Evolutionary conservation across 1,140 invertebrate genomes (phyloP).

Genomic region (Monomorium pharaonis): DNA sequence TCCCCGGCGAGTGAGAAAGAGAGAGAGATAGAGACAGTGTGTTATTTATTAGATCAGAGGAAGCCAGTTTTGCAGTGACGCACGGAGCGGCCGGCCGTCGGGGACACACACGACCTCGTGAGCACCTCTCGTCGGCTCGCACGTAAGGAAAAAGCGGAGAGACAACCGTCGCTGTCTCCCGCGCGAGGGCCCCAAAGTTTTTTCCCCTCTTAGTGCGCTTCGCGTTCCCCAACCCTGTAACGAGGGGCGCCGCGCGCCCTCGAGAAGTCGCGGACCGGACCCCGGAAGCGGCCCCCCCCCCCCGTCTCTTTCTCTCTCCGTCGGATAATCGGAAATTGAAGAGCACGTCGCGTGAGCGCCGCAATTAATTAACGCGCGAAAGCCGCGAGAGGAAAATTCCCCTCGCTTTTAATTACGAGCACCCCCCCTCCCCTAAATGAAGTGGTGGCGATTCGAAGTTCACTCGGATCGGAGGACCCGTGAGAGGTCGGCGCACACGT

Average conservation of each 20-base stretch:
- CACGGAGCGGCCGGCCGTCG: constrained; percentile 62
- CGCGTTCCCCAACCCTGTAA: background rate
- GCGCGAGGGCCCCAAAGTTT: background rate
- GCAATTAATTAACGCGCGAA: too few species aligned
- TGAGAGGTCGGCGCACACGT: background rate
- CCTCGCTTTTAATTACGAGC: background rate
- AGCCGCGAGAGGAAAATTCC: background rate
- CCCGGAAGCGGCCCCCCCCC: too few species aligned
- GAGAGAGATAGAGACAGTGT: too few species aligned
- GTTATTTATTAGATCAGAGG: constrained; percentile 84
- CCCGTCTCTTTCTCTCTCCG: too few species aligned
- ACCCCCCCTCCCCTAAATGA: too few species aligned
- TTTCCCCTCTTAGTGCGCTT: too few species aligned
- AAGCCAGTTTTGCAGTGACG: constrained; percentile 84
- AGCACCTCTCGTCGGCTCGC: constrained; percentile 77
- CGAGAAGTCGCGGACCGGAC: too few species aligned
- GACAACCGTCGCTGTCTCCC: background rate
- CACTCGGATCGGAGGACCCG: background rate
- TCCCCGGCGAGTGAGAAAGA: too few species aligned
- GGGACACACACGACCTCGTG: constrained; percentile 66
- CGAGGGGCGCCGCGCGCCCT: too few species aligned
- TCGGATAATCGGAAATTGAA: constrained; percentile 39
- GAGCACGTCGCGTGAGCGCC: background rate
- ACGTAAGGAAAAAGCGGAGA: constrained; percentile 42
- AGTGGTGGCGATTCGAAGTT: background rate